Percentiles rank a stretch among this genome's conserved stretches.
Conservation (phyloP, 1,140 invertebrate species). For the Pseudoatta argentina region DNA sequence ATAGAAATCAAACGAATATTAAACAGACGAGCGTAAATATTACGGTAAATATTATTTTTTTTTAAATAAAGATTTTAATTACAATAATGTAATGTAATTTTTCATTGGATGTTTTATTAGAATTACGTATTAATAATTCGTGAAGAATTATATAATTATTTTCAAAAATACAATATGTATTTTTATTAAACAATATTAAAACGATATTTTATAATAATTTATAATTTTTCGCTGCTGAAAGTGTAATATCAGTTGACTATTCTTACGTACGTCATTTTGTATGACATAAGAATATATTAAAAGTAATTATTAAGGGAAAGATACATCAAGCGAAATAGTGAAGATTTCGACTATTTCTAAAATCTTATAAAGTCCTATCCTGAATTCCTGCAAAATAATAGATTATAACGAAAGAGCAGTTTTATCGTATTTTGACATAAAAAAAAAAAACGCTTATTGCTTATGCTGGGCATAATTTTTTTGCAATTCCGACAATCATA, state of each 20-base stretch:
- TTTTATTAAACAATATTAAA: no score
- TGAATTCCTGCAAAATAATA: background rate
- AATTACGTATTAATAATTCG: no score
- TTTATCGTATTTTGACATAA: background rate
- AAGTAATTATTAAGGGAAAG: background rate
- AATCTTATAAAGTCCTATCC: background rate
- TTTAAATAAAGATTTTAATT: no score
- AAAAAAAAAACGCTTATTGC: background rate
- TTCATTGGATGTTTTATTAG: no score
- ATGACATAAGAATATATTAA: background rate
- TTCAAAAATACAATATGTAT: no score
- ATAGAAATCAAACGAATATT: no score
- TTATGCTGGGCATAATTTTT: background rate
- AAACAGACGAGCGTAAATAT: no score
- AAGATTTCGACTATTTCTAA: background rate
- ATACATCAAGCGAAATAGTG: background rate
- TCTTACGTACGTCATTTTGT: background rate
- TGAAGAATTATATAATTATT: no score
- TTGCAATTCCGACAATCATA: background rate
- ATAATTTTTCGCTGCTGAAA: no score
- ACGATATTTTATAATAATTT: no score
- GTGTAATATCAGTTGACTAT: background rate
- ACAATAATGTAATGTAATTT: no score
- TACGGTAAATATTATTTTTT: no score
- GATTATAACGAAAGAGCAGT: background rate